Base-by-base conservation (phyloP, 2,888 invertebrate genomes). In the Oscheius sp. region DNA sequence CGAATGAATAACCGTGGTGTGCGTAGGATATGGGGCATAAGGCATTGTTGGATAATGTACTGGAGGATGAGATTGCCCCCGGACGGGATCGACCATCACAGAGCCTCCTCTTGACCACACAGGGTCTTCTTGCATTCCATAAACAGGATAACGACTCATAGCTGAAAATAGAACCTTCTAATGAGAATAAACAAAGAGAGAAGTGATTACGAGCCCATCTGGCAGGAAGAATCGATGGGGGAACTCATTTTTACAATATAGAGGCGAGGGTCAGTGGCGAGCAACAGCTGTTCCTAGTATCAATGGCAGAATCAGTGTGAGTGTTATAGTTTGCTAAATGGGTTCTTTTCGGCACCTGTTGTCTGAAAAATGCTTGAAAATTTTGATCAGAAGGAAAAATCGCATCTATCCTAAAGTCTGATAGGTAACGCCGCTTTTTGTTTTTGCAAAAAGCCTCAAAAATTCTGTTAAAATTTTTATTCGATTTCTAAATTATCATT, bases 1-100 rank as follows among this genome's bases (percentile, higher is more conserved):
- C 0, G 85, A 83, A 66, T 85, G 85, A 37, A 86, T 73, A 20
- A 85, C 78, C n/a, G 85, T 85, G 8, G 84, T 86, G 31, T 80
- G 80, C 12, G 72, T 39, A 10, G 76, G 77, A 48, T 63, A 65
- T 1, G 45, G 31, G 46, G 33, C 46, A 37, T 64, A 57, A 12
- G 70, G 65, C 57, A 53, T 55, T 8, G 33, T 65, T 5, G 70
- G 55, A 29, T 57, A 65, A n/a, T n/a, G n/a, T 8, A 39, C 39
- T 15, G 70, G 64, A 8, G 65, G 57, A 33, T 65, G 57, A 10
- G 65, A 57, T 17, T 48, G 57, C 5, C 65, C 70, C 17, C 64
- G 25, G 8, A 48, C 31, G 3, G 57, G 65, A 12, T 23, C 48
- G 17, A 39, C 61, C 46, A 61, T 34, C 15, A 68, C 65, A 2